phyloP scores from a whole-genome alignment of 1,140 invertebrate genomes.

The Paraescarpia echinospica region DNA sequence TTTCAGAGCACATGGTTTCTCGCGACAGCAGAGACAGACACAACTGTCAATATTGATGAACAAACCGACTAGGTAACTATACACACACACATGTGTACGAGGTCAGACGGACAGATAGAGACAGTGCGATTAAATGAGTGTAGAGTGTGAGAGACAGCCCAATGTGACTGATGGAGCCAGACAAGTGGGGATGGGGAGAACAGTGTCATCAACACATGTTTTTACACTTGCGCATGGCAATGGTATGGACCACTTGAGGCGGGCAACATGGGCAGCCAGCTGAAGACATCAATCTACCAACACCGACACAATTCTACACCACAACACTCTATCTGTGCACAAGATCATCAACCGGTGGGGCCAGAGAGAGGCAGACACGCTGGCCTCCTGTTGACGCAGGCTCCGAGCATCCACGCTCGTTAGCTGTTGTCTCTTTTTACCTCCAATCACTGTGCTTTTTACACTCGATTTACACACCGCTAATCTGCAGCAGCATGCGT shows the following conservation, averaged over 20 bases:
- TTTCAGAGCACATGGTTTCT: too few relatives aligned
- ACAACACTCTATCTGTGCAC: too few relatives aligned
- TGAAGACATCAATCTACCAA: not conserved
- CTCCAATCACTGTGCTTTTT: not conserved
- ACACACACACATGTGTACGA: not conserved
- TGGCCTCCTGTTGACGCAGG: not conserved
- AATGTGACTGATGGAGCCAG: not conserved
- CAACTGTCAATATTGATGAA: not conserved
- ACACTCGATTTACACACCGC: not conserved
- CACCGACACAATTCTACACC: too few relatives aligned
- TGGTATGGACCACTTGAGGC: not conserved
- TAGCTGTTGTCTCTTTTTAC: not conserved
- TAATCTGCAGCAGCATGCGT: not conserved
- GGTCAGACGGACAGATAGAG: not conserved
- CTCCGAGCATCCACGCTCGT: not conserved
- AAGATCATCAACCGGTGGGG: not conserved
- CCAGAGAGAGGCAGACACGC: too few relatives aligned
- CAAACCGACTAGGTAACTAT: not conserved
- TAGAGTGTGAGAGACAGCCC: not conserved
- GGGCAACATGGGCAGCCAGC: not conserved
- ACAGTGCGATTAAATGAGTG: not conserved
- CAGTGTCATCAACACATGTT: not conserved
- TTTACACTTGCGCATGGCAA: not conserved
- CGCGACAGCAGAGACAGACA: not conserved
- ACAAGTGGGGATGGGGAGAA: not conserved